Evolutionary conservation across 2,797 vertebrate species (phyloP), one percentile per base, ranked within the genome.

Genomic region (Lagodon rhomboides): DNA sequence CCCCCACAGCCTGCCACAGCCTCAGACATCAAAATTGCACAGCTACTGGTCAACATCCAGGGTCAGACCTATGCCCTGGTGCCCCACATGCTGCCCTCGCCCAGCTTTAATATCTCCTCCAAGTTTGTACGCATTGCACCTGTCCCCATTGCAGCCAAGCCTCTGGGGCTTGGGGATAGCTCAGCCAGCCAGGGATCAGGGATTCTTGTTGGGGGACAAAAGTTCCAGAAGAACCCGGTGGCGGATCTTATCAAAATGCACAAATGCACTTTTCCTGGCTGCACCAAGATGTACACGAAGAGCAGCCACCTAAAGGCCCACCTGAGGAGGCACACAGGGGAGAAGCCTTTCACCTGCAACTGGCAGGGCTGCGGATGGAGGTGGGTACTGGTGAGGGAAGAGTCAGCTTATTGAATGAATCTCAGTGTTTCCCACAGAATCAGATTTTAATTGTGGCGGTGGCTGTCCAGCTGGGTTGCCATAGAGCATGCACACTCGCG

Each of bases 181-280:
- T 38, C 80, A 1, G 38, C 88, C n/a, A 92, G 94, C 59, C 94
- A 96, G 49, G 90, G 92, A 0, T 92, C 95, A 1, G 90, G 90
- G 44, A 93, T 97, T 84, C 94, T 98, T 51, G 78, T 96, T 0
- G 95, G 96, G 13, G 96, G 97, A 69, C 97, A 97, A 89, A 98
- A 97, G 94, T 97, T 98, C 91, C 96, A 96, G 92, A 98, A 98
- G 94, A 97, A 96, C 82, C 96, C 97, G 0, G 95, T 97, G 47
- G 95, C 97, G 0, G 98, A 99, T 95, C 97, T 98, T 65, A 97
- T 98, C 91, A 99, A 99, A 96, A 99, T 98, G 97, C 98, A 99
- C 92, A 98, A 98, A 93, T 99, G 98, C 89, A 96, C 96, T 93
- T 98, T 98, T 82, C 96, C 97, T 0, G 97, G 98, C 75, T 99